Base-by-base conservation (phyloP, 2,797 vertebrate species). In the Adelosebastes latens region DNA sequence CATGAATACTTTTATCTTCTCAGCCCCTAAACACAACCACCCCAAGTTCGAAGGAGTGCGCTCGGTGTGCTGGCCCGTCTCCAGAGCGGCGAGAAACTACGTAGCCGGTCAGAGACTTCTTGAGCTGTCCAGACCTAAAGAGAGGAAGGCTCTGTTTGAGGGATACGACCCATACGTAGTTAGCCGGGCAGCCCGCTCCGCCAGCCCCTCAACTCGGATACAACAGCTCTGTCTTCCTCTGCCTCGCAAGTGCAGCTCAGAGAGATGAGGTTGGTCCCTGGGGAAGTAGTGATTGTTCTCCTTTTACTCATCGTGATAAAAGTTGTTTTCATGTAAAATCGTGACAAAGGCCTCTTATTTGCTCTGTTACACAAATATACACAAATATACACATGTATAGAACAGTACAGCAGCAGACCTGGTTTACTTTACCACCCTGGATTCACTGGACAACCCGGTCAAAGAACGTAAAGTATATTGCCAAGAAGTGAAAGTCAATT, bases 21-120 rank as follows among this genome's bases (percentile, higher is more conserved):
- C 72, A 96, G 96, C 79, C 58, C 94, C 96, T 3, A 96, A 96
- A 80, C 87, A 66, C 1, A 68, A 89, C 10, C 95, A 95, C 72
- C 84, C 92, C 9, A 55, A 79, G 62, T 94, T 92, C 22, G 9
- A 39, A 60, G 86, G 75, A 0, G 90, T 86, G 64, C 90, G 93
- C 46, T 65, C 93, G 0, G 87, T 82, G n/a, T 77, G 65, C 65
- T 93, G 92, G 92, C 70, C 90, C 0, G 27, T 95, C 42, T 88
- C 92, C 39, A 79, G 49, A 32, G 71, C 90, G 0, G 92, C 87
- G 1, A 88, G 75, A 25, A 84, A 58, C 73, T 82, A 76, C 1
- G 24, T 64, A 5, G 85, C 93, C 87, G 91, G 88, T 20, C 58
- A 86, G 27, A 93, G 95, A 29, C 63, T 96, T n/a, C 71, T 83